Conservation (phyloP, 2,888 invertebrate species). For the Ophraella communa region DNA sequence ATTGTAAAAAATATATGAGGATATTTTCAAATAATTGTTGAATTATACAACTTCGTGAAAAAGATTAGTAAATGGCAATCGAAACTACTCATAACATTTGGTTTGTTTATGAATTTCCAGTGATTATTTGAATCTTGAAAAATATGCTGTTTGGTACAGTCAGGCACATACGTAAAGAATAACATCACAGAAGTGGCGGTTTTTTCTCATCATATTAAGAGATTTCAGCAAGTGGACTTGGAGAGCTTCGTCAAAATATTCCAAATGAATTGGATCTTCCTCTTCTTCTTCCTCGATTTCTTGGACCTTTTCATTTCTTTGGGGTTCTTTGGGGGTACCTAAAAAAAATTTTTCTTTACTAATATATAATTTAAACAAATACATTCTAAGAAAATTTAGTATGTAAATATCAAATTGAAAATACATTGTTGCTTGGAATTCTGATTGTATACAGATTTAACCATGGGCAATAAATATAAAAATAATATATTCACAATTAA, state of each 20-base stretch:
- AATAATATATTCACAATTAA: not conserved
- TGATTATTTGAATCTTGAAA: slow-evolving; percentile 44
- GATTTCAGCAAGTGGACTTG: slow-evolving; percentile 69
- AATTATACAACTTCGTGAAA: too few relatives aligned
- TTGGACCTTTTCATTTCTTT: slow-evolving; percentile 29
- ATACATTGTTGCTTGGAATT: too few relatives aligned
- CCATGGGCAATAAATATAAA: not conserved
- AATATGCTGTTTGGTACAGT: slow-evolving; percentile 49
- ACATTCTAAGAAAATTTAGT: too few relatives aligned
- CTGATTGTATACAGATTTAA: not conserved
- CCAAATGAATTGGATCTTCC: slow-evolving; percentile 57
- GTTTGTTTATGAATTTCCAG: slow-evolving; percentile 28
- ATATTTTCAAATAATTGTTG: too few relatives aligned
- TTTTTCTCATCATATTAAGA: slow-evolving; percentile 81
- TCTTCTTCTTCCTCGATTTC: slow-evolving; percentile 44
- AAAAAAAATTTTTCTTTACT: slow-evolving; percentile 8
- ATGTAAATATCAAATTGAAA: too few relatives aligned
- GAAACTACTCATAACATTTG: not conserved
- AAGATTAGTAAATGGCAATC: too few relatives aligned
- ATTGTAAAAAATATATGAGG: too few relatives aligned
- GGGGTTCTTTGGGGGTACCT: slow-evolving; percentile 22
- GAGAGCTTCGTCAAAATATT: slow-evolving; percentile 66
- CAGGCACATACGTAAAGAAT: slow-evolving; percentile 75
- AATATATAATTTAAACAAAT: not conserved
- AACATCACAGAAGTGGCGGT: slow-evolving; percentile 87